Conservation (phyloP, 2,888 invertebrate genomes). For the Crematogaster levior region DNA sequence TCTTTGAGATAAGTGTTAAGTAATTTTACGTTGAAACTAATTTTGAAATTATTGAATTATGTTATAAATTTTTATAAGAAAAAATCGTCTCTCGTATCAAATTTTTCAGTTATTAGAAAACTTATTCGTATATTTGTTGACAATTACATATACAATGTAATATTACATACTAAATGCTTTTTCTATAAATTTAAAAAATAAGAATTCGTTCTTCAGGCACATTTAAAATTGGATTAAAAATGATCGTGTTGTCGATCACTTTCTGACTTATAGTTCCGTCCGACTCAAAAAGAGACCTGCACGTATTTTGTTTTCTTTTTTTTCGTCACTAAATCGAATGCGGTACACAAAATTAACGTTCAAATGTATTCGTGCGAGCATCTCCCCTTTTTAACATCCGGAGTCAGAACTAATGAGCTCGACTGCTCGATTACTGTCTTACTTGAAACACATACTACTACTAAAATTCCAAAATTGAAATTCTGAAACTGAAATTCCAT, state of each 20-base stretch:
- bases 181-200: background rate
- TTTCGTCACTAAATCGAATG: background rate
- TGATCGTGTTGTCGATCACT: background rate
- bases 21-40: background rate
- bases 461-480: background rate
- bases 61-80: background rate
- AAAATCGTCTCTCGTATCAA: background rate
- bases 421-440: background rate
- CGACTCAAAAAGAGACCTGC: background rate
- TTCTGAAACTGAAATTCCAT: background rate
- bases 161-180: background rate
- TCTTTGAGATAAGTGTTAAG: background rate
- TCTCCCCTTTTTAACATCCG: background rate
- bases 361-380: background rate
- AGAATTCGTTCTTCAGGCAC: background rate
- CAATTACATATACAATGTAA: background rate
- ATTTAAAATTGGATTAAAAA: background rate
- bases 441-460: conserved; percentile 9
- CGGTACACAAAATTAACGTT: conserved; percentile 1
- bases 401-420: background rate
- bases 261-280: background rate
- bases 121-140: background rate
- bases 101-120: conserved; percentile 3
- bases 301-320: background rate
- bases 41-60: conserved; percentile 32